Conservation (phyloP, 2,888 invertebrate species). For the Latrodectus elegans region DNA sequence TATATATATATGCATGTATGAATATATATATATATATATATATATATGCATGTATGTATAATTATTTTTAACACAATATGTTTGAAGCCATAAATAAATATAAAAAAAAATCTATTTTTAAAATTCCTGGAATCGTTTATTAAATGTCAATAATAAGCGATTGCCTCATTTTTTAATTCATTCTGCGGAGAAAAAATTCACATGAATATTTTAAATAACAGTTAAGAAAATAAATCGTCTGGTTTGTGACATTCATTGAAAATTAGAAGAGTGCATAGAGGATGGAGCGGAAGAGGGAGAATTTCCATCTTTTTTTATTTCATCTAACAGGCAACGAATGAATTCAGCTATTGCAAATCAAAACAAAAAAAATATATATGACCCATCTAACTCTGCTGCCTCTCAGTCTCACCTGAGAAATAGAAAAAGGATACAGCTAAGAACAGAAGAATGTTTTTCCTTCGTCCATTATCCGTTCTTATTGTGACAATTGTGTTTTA, state of each 20-base stretch:
- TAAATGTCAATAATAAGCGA: too few relatives aligned
- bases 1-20: too few relatives aligned
- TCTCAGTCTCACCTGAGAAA: background rate
- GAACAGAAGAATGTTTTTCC: slow-evolving; percentile 6
- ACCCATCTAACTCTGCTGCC: background rate
- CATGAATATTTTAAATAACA: too few relatives aligned
- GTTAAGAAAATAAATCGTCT: too few relatives aligned
- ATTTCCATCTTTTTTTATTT: slow-evolving; percentile 1
- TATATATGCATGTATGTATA: too few relatives aligned
- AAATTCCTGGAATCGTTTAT: too few relatives aligned
- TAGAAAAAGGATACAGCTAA: background rate
- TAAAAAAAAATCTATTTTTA: too few relatives aligned
- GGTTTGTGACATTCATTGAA: background rate
- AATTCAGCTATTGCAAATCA: background rate
- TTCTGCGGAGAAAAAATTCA: too few relatives aligned
- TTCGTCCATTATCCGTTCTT: background rate
- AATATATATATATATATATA: too few relatives aligned
- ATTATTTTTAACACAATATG: too few relatives aligned
- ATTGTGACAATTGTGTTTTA: background rate
- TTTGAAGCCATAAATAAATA: too few relatives aligned
- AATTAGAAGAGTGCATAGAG: background rate
- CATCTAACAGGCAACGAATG: background rate
- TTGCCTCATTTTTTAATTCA: too few relatives aligned
- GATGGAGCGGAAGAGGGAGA: background rate
- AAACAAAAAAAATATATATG: background rate